Base-by-base conservation (phyloP, 2,113 vertebrate species). In the Odocoileus virginianus region DNA sequence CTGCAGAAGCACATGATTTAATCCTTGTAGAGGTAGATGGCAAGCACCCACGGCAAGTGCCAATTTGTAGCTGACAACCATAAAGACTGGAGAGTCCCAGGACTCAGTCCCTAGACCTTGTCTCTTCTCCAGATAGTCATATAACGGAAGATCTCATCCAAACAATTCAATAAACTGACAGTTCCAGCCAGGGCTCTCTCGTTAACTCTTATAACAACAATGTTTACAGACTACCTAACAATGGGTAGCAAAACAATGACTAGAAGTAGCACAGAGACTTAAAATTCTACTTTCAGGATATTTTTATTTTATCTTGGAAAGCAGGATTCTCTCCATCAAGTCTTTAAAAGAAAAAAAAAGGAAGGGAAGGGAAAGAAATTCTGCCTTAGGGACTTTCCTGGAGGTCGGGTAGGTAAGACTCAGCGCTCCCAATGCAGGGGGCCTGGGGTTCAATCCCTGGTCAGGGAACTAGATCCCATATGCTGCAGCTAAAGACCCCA, bases 381-480 rank as follows among this genome's bases (percentile, higher is more conserved):
- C 25, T 96, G 30, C 40, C 33, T 47, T 45, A 78, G 71, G 71
- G 71, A 43, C 36, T 43, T 76, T 43, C 21, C 6, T 76, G 71
- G 71, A 43, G 11, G 36, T 27, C 36, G 21, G 27, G 23, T 76
- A 27, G 36, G 23, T 76, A 43, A 76, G 36, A 43, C 10, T 76
- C 71, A 13, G 23, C 0, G 0, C 36, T 40, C 23, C 36, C 67
- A 23, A 3, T 23, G 19, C 67, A 36, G n/a, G 25, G 3, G 13
- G 11, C 23, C 5, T 43, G 36, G 36, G 71, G n/a, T 43, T 76
- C 36, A 76, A 43, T 40, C 36, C 23, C 71, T 76, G 36, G 23
- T 40, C 71, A 43, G 23, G 36, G 36, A 71, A 71, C 67, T 71
- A 43, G 71, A 76, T 76, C 21, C 36, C 36, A 43, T 6, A 43